A percentile compares a stretch with the other conserved stretches of the same genome.
These are phyloP conservation scores for Coptotermes formosanus DNA, from an alignment of 1,140 invertebrate species.

Conservation along the genomic window DNA sequence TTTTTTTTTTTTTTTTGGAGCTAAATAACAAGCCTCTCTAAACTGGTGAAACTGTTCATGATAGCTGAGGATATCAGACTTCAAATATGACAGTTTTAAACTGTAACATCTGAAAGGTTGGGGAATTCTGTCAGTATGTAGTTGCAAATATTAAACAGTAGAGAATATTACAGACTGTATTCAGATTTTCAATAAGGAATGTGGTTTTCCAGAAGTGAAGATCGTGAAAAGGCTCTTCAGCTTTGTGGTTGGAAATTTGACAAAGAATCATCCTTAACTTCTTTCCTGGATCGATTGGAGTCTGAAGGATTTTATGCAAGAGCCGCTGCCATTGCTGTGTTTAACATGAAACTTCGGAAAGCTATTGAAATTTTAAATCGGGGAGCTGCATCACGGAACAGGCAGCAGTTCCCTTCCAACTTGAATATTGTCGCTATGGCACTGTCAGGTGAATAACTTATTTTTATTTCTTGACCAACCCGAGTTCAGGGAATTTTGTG, in stretches of 20 bases:
- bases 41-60: too few species aligned
- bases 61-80: too few species aligned
- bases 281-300: constrained; percentile 43
- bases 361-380: constrained; percentile 83
- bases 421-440: constrained; percentile 82
- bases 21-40: too few species aligned
- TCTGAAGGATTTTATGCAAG: constrained; percentile 61
- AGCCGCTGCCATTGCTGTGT: constrained; percentile 87
- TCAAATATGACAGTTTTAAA: too few species aligned
- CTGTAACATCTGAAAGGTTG: too few species aligned
- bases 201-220: constrained; percentile 61
- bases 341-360: constrained; percentile 78
- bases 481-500: too few species aligned
- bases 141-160: constrained; percentile 24
- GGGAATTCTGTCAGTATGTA: too few species aligned
- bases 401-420: constrained; percentile 38
- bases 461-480: too few species aligned
- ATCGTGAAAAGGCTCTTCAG: constrained; percentile 74
- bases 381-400: constrained; percentile 45
- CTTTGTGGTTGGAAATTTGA: constrained; percentile 86
- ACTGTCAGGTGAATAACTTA: constrained; percentile 57
- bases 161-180: not conserved
- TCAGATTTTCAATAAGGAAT: not conserved
- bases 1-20: too few species aligned
- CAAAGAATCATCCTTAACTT: constrained; percentile 52